These are phyloP conservation scores for Agrotis segetum DNA, from an alignment of 2,888 invertebrate genomes.

Conservation along the genomic window DNA sequence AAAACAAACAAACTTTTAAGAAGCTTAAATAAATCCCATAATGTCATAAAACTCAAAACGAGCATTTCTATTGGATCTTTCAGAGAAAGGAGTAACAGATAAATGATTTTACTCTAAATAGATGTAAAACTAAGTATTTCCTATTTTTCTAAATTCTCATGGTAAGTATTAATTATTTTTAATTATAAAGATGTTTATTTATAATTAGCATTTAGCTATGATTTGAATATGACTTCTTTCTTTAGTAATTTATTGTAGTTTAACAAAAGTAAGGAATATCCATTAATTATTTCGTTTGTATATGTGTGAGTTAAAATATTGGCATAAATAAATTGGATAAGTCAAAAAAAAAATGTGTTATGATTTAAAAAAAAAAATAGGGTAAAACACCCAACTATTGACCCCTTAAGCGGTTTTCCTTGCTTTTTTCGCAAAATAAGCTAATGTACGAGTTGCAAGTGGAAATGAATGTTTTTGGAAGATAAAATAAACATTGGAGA, in stretches of 20 bases:
- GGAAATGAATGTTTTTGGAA: too few species aligned
- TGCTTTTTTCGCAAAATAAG: too few species aligned
- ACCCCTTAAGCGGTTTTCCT: too few species aligned
- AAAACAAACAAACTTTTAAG: not conserved
- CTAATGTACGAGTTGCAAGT: too few species aligned
- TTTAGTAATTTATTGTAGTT: conserved; percentile 70
- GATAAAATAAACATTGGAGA: too few species aligned
- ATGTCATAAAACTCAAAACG: not conserved
- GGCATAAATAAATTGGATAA: conserved; percentile 62
- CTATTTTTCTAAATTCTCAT: conserved; percentile 30
- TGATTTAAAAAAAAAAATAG: too few species aligned
- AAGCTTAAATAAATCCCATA: not conserved
- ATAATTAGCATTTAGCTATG: conserved; percentile 30
- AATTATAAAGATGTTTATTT: conserved; percentile 17
- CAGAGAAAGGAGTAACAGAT: not conserved
- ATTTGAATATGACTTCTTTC: conserved; percentile 22
- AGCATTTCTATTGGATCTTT: not conserved
- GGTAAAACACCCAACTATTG: too few species aligned
- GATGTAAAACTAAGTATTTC: conserved; percentile 30
- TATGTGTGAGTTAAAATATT: conserved; percentile 55
- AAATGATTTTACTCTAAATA: not conserved
- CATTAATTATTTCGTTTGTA: conserved; percentile 43
- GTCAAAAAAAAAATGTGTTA: too few species aligned
- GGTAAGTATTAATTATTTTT: conserved; percentile 37
- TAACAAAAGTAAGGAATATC: conserved; percentile 13